Evolutionary conservation across 2,888 invertebrate species (phyloP).

Genomic region (Stratiomys singularior): DNA sequence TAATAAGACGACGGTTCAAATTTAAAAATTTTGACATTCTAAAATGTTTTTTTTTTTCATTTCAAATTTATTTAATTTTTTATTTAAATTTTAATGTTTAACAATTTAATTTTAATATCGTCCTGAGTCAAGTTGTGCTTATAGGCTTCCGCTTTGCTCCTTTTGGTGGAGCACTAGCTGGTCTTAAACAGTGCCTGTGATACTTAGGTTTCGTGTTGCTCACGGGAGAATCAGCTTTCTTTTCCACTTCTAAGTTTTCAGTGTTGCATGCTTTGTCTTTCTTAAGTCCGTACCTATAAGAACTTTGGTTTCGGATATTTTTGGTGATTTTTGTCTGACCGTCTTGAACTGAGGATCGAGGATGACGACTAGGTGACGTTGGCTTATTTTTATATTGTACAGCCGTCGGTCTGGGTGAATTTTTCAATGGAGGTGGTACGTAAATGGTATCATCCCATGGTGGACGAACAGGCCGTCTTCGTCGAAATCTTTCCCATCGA

Average conservation of each 20-base stretch:
- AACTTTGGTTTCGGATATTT: background rate
- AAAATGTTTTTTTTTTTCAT: no score
- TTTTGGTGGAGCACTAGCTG: background rate
- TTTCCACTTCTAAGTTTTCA: background rate
- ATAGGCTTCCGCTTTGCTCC: background rate
- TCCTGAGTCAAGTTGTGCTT: background rate
- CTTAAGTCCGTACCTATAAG: background rate
- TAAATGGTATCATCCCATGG: slow-evolving; percentile 36
- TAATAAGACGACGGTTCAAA: no score
- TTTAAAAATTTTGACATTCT: no score
- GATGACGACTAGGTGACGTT: background rate
- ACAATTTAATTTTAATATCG: background rate
- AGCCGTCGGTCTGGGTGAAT: background rate
- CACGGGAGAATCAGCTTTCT: background rate
- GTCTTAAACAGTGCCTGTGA: background rate
- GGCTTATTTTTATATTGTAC: background rate
- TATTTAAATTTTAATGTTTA: background rate
- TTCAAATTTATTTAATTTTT: no score
- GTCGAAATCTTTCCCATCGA: background rate
- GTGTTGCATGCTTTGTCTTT: slow-evolving; percentile 13
- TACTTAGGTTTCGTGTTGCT: background rate
- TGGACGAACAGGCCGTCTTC: slow-evolving; percentile 8
- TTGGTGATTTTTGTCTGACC: background rate
- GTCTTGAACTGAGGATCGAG: background rate
- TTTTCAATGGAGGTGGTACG: slow-evolving; percentile 18